Conservation (phyloP, 2,797 vertebrate species). For the Momotus momota region DNA sequence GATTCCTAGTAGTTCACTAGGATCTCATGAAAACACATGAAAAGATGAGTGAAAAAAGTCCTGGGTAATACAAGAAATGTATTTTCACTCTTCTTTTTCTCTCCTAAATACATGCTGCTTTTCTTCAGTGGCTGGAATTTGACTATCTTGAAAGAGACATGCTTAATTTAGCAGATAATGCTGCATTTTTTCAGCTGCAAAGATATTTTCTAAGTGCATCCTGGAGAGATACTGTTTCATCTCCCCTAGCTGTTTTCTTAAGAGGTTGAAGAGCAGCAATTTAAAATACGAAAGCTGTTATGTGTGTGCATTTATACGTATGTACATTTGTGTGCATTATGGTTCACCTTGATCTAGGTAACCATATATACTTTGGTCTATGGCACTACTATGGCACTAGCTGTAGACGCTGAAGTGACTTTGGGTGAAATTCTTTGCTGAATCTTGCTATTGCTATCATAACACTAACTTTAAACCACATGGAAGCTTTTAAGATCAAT, state of each 20-base stretch:
- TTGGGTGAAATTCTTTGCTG: background rate
- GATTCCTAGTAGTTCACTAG: background rate
- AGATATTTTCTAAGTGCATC: background rate
- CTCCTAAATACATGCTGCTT: background rate
- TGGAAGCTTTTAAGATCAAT: background rate
- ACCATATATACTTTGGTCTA: too few relatives aligned
- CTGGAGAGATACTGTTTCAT: background rate
- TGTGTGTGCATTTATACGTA: too few relatives aligned
- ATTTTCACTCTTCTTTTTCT: background rate
- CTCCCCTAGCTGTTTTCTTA: background rate
- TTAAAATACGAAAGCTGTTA: background rate
- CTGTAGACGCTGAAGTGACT: background rate
- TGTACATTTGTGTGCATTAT: rapidly evolving
- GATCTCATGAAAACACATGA: background rate
- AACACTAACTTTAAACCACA: background rate
- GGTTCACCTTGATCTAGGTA: background rate
- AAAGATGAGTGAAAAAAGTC: background rate
- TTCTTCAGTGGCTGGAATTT: background rate
- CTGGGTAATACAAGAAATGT: background rate
- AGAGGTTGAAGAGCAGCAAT: background rate
- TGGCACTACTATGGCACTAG: background rate
- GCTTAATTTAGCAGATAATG: background rate
- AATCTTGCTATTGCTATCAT: background rate
- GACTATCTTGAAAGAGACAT: background rate
- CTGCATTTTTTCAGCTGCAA: background rate